These are phyloP conservation scores for Sus cebifrons DNA, from an alignment of 2,797 vertebrate genomes.

Conservation along the genomic window DNA sequence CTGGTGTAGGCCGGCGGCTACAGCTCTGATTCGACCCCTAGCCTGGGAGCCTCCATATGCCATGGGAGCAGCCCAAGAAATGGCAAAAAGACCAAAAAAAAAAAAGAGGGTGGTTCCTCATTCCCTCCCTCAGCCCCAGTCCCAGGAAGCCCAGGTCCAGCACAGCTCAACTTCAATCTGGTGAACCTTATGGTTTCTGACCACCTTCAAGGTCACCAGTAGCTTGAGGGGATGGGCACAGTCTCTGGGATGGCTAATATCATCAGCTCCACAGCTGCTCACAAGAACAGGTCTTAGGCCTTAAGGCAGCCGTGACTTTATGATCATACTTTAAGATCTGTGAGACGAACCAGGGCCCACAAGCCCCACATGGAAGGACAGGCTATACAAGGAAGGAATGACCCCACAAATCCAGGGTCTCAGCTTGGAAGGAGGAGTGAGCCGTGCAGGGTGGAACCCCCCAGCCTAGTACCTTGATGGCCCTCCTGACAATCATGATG, in stretches of 20 bases:
- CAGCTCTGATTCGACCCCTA: too few species aligned
- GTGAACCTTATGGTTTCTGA: neutral
- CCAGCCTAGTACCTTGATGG: conserved; percentile 94
- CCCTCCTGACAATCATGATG: conserved; percentile 99
- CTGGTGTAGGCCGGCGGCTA: too few species aligned
- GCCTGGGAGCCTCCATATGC: too few species aligned
- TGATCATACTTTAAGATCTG: neutral
- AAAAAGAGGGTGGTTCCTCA: neutral
- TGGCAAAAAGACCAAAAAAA: too few species aligned
- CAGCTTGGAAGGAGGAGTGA: neutral
- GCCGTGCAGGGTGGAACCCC: neutral
- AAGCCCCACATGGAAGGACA: neutral
- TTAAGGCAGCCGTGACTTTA: neutral
- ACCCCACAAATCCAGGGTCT: conserved; percentile 19
- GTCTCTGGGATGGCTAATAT: neutral
- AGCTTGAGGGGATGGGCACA: neutral
- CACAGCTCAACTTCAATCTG: neutral
- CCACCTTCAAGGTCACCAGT: neutral
- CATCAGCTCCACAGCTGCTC: neutral
- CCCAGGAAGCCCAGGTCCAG: neutral
- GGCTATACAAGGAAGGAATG: neutral
- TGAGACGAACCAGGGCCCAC: neutral
- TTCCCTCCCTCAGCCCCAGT: neutral
- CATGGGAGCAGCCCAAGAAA: too few species aligned
- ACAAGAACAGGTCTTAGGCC: neutral